Evolutionary conservation across 2,797 vertebrate genomes (phyloP).

Genomic region (Tokudaia muenninki): DNA sequence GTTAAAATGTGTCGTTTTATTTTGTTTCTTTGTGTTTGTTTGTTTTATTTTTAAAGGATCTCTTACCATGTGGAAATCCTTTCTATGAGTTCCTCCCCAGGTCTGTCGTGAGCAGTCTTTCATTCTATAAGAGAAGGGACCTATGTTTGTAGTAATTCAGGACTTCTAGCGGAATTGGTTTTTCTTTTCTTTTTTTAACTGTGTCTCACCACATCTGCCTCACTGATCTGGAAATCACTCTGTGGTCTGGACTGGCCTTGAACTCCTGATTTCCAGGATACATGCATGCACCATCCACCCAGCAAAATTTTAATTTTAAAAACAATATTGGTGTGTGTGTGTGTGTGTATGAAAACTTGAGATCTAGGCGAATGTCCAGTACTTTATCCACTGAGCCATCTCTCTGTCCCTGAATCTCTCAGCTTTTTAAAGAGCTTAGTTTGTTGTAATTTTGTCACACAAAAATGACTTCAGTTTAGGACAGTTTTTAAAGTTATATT

Average conservation of each 20-base stretch:
- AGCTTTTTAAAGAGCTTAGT: neutral
- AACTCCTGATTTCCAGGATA: neutral
- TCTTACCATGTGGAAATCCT: neutral
- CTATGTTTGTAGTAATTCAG: neutral
- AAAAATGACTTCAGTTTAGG: neutral
- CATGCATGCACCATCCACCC: neutral
- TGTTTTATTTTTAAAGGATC: neutral
- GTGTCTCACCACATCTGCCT: neutral
- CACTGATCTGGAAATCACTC: neutral
- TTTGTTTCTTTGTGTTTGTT: too few relatives aligned
- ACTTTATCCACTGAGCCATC: neutral
- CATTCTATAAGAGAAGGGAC: neutral
- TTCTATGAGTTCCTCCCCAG: neutral
- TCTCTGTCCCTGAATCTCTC: neutral
- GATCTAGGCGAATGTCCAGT: neutral
- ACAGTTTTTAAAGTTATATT: neutral
- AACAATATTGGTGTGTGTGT: neutral
- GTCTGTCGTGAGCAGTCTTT: neutral
- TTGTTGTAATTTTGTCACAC: neutral
- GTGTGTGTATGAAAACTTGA: too few relatives aligned
- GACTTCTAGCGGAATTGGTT: neutral
- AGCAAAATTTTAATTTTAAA: neutral
- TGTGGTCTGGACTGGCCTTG: neutral
- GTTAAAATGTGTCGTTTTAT: constrained; percentile 54
- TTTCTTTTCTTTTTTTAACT: neutral